Conservation (phyloP, 2,888 invertebrate genomes). For the Polyommatus iphigenia region DNA sequence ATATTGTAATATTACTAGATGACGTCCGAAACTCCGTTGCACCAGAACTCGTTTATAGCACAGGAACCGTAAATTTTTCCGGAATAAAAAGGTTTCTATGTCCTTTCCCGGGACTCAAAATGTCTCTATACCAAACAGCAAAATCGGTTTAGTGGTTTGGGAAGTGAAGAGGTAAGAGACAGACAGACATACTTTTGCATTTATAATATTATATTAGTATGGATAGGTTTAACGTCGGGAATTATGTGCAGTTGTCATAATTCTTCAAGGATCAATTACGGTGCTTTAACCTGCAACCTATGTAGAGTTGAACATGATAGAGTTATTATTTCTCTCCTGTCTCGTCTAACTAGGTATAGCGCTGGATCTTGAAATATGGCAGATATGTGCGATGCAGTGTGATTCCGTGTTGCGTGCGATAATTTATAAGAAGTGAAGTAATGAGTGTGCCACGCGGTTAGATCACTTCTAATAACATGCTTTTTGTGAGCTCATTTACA, state of each 20-base stretch:
- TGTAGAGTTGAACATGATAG: background rate
- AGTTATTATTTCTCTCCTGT: background rate
- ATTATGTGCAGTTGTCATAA: too few species aligned
- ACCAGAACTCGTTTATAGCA: background rate
- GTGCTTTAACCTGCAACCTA: background rate
- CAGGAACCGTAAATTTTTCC: too few species aligned
- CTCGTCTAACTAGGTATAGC: background rate
- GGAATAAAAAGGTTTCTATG: too few species aligned
- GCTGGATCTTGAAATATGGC: conserved; percentile 26
- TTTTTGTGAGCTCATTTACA: conserved; percentile 5
- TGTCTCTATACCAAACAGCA: too few species aligned
- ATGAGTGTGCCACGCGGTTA: conserved; percentile 23
- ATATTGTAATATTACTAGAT: too few species aligned
- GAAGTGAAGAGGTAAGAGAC: background rate
- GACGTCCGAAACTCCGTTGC: background rate
- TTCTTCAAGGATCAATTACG: too few species aligned
- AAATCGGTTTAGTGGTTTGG: too few species aligned
- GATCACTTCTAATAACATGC: conserved; percentile 31
- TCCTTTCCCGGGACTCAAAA: too few species aligned
- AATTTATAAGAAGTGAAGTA: conserved; percentile 33
- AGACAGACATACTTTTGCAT: background rate
- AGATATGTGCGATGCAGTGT: conserved; percentile 21
- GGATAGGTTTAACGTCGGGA: too few species aligned
- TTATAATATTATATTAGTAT: too few species aligned
- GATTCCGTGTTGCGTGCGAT: conserved; percentile 24